These are phyloP conservation scores for Pseudomugil gertrudae DNA, from an alignment of 2,797 vertebrate genomes.

Conservation along the genomic window DNA sequence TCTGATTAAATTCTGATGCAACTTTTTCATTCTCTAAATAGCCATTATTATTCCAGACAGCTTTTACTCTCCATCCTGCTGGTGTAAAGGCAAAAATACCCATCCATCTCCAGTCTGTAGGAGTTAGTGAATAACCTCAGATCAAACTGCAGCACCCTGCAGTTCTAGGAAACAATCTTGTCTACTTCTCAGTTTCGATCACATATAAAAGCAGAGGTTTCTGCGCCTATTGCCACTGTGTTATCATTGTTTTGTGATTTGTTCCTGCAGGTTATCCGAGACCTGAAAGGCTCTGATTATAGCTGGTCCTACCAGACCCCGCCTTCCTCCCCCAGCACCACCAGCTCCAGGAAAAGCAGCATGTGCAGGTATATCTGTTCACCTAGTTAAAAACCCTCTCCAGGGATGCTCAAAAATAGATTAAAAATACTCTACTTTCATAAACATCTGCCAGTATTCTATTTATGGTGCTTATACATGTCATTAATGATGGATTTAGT, in stretches of 20 bases:
- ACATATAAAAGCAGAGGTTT: background rate
- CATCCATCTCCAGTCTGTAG: background rate
- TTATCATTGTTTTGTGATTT: slow-evolving; percentile 18
- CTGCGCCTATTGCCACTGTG: background rate
- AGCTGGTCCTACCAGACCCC: slow-evolving; percentile 99
- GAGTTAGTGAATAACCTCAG: background rate
- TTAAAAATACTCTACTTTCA: slow-evolving; percentile 5
- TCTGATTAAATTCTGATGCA: background rate
- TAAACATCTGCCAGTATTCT: background rate
- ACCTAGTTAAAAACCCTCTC: background rate
- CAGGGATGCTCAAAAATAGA: slow-evolving; percentile 2
- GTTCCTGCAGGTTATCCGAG: slow-evolving; percentile 90
- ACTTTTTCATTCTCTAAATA: background rate
- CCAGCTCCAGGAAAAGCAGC: slow-evolving; percentile 95
- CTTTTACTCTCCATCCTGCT: background rate
- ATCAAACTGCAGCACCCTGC: background rate
- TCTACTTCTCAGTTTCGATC: background rate
- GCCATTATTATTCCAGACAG: background rate
- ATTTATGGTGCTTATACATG: background rate
- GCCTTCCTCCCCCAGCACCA: slow-evolving; percentile 93
- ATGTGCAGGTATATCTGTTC: slow-evolving; percentile 89
- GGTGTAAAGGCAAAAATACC: background rate
- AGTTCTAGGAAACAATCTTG: slow-evolving; percentile 4
- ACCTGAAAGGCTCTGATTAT: slow-evolving; percentile 96
- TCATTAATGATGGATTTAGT: slow-evolving; percentile 11